Evolutionary conservation across 37 sponge, comb jelly and placozoan species (phyloP).

Genomic region (Geodia barretti): DNA sequence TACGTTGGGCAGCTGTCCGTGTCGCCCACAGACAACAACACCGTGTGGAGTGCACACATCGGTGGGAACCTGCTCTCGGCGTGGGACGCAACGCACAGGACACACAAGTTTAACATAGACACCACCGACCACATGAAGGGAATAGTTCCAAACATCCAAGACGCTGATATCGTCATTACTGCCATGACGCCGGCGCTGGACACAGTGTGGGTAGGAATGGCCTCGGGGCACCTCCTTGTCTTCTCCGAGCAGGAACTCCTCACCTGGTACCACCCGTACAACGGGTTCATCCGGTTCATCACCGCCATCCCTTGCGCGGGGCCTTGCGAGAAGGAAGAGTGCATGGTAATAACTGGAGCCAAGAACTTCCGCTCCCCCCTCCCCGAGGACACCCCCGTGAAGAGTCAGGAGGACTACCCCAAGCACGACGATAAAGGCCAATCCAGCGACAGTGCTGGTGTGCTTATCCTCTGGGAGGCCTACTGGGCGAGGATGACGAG

Average conservation of each 20-base stretch:
- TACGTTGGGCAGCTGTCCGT: conserved; percentile 59
- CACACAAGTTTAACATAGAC: conserved; percentile 52
- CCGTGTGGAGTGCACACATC: conserved; percentile 77
- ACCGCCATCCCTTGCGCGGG: conserved; percentile 48
- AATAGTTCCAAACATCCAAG: neutral
- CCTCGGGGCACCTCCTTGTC: conserved; percentile 84
- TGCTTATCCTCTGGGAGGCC: conserved; percentile 71
- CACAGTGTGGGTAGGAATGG: conserved; percentile 85
- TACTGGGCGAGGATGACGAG: conserved; percentile 41
- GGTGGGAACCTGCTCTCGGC: conserved; percentile 62
- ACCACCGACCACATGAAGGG: conserved; percentile 1
- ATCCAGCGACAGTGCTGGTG: conserved; percentile 36
- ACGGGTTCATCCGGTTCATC: conserved; percentile 70
- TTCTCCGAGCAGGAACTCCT: conserved; percentile 62
- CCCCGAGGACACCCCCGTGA: neutral
- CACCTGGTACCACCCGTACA: conserved; percentile 65
- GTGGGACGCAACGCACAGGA: conserved; percentile 57
- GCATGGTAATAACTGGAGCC: conserved; percentile 73
- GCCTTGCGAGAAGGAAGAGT: conserved; percentile 62
- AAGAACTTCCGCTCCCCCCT: conserved; percentile 51
- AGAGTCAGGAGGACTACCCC: conserved; percentile 6
- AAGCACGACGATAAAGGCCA: conserved; percentile 40
- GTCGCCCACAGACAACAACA: conserved; percentile 23
- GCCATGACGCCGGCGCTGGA: conserved; percentile 75
- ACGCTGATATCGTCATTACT: conserved; percentile 58